These are phyloP conservation scores for Polypterus bichir DNA, from an alignment of 2,113 vertebrate species.

Conservation along the genomic window DNA sequence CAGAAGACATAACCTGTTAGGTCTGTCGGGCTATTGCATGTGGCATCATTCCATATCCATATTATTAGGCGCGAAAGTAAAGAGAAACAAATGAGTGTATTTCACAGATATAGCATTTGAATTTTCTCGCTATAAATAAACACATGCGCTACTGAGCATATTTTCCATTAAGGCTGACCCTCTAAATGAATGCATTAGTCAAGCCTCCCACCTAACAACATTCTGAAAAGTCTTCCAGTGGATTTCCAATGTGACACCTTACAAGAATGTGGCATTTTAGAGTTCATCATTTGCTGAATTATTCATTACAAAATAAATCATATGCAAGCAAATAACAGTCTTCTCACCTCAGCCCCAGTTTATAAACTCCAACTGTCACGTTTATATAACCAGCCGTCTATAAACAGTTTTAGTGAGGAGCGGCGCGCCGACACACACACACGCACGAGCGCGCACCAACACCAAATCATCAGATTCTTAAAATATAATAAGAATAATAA, in stretches of 20 bases:
- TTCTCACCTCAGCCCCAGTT: constrained; percentile 33
- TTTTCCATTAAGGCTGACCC: not conserved
- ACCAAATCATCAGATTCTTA: too few relatives aligned
- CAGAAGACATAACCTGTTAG: not conserved
- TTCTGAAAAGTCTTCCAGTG: constrained; percentile 22
- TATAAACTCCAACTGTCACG: constrained; percentile 11
- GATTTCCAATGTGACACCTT: constrained; percentile 39
- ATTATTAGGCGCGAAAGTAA: not conserved
- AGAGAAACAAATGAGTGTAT: not conserved
- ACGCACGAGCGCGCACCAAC: too few relatives aligned
- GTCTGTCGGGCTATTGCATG: not conserved
- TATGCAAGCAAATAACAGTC: constrained; percentile 36
- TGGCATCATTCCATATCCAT: not conserved
- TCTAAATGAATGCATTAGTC: constrained; percentile 21
- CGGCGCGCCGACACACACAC: too few relatives aligned
- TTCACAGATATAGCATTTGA: not conserved
- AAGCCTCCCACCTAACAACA: constrained; percentile 31
- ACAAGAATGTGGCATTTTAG: constrained; percentile 31
- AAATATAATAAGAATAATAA: too few relatives aligned
- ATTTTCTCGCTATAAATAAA: constrained; percentile 2
- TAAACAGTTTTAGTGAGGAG: not conserved
- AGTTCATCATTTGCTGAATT: constrained; percentile 40
- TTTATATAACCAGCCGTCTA: constrained; percentile 7
- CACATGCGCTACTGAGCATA: constrained; percentile 1
- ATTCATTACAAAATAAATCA: constrained; percentile 34